Evolutionary conservation across 2,797 vertebrate species (phyloP).

Genomic region (Sciurus vulgaris): DNA sequence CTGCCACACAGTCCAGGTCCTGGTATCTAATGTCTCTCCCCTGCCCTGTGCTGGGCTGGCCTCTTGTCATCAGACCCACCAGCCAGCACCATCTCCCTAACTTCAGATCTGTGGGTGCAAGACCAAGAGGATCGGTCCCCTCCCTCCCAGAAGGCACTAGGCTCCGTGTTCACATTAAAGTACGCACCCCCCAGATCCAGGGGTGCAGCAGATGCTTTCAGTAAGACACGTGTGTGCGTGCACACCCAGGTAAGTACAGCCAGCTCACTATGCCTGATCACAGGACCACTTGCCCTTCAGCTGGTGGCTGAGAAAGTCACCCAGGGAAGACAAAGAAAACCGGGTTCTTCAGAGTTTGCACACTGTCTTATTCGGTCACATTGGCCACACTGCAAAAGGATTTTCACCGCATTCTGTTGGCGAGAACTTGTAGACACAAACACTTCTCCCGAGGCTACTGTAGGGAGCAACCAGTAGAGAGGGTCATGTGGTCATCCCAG

Average conservation of each 20-base stretch:
- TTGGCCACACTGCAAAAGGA: not conserved
- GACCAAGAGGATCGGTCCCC: rapidly evolving
- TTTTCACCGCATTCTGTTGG: not conserved
- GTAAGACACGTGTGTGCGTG: not conserved
- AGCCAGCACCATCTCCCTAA: not conserved
- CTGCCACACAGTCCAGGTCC: not conserved
- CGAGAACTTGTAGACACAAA: not conserved
- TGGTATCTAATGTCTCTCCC: rapidly evolving
- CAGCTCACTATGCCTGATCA: not conserved
- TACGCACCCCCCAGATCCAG: not conserved
- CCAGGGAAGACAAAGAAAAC: not conserved
- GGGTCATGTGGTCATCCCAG: rapidly evolving
- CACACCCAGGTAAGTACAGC: too few species aligned
- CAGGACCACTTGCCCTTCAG: not conserved
- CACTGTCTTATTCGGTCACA: not conserved
- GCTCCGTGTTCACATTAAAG: not conserved
- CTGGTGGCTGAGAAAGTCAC: not conserved
- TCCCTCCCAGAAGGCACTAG: not conserved
- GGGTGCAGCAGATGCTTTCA: rapidly evolving
- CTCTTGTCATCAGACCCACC: not conserved
- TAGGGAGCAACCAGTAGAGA: rapidly evolving
- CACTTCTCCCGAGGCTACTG: not conserved
- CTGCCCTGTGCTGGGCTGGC: not conserved
- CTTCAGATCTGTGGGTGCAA: not conserved
- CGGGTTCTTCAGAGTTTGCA: not conserved